These are phyloP conservation scores for Cephalophus harveyi DNA, from an alignment of 2,113 vertebrate genomes.

Conservation along the genomic window DNA sequence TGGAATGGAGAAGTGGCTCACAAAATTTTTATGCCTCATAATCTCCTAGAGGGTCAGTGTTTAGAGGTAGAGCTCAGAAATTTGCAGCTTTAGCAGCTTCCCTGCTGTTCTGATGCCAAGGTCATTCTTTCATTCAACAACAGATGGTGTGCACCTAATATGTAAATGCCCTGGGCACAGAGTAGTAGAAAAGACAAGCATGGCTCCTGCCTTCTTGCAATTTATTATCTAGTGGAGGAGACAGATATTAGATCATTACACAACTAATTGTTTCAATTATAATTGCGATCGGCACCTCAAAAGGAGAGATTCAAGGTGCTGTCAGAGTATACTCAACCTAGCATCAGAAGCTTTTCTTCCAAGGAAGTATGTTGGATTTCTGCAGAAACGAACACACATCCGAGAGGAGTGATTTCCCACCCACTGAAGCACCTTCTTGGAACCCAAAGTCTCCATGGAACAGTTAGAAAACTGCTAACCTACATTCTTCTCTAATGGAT, in stretches of 20 bases:
- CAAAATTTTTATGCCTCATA: not conserved
- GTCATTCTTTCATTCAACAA: not conserved
- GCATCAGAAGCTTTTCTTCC: not conserved
- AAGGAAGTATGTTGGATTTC: not conserved
- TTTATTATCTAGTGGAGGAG: not conserved
- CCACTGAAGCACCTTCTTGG: not conserved
- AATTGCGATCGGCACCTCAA: not conserved
- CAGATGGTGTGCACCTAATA: not conserved
- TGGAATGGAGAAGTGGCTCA: not conserved
- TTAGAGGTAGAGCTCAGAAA: not conserved
- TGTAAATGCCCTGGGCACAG: not conserved
- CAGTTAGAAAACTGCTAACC: not conserved
- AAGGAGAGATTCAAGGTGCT: not conserved
- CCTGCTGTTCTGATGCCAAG: not conserved
- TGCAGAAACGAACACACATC: not conserved
- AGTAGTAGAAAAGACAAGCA: not conserved
- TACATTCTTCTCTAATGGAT: not conserved
- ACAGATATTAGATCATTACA: not conserved
- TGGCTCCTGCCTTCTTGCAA: not conserved
- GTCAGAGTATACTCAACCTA: not conserved
- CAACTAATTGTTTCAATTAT: not conserved
- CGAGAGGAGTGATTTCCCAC: not conserved
- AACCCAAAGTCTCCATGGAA: not conserved
- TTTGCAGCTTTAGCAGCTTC: not conserved
- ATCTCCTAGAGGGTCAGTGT: not conserved